Base-by-base conservation (phyloP, 2,888 invertebrate species). In the Aspidiotus destructor region DNA sequence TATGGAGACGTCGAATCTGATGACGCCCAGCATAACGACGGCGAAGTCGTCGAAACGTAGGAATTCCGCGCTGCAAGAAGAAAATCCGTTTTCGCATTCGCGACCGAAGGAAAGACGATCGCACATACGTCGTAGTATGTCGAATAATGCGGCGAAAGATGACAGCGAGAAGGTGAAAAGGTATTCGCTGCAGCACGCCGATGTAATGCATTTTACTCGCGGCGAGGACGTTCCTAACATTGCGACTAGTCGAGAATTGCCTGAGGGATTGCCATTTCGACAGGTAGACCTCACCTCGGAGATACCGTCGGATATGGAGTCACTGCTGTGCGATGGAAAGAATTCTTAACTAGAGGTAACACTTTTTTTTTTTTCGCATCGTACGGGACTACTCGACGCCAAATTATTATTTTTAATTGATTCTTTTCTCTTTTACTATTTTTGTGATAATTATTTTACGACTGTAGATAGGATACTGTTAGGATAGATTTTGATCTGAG, bases 271-370 rank as follows among this genome's bases (percentile, higher is more conserved):
- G 13, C 60, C 60, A 7, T 60, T 68, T 41, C 28, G 57, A 1
- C 68, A 40, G 52, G 15, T 28, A 17, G 60, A 60, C 40, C n/a
- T 44, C 8, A 61, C 42, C 2, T 61, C 60, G 44, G 68, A 60
- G 17, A 54, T 68, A 15, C 68, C 68, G 9, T 68, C 68, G n/a
- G 68, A 68, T 41, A 13, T 68, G 16, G 68, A 68, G 40, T 60
- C 61, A 9, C 41, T 68, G 54, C 41, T 68, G 41, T 68, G 60
- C 13, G 68, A 68, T 28, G 28, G 28, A 28, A 28, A 28, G 28
- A 28, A 28, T 28, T 28, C 28, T n/a, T 28, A 28, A 28, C 28
- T 28, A 28, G 28, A 28, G 28, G 28, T 28, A 28, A 28, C 1
- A 28, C 28, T 28, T 28, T 28, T 28, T 28, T 28, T 28, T 28